Base-by-base conservation (phyloP, 1,140 invertebrate species). In the Drosophila equinoxialis region DNA sequence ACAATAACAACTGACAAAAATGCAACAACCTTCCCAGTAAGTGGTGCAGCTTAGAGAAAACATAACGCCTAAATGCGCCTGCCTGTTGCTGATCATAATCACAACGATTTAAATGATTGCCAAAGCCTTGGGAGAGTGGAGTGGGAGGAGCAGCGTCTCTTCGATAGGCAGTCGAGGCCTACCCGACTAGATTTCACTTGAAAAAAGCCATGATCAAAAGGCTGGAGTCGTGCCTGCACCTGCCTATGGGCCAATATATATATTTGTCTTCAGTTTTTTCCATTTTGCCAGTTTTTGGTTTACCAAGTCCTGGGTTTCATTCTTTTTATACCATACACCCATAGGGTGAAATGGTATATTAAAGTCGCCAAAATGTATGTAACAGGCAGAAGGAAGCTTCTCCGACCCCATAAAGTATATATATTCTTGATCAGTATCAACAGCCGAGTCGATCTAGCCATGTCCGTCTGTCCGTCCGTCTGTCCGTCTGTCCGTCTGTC, bases 101-200 rank as follows among this genome's bases (percentile, higher is more conserved):
- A 79, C 81, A 86, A 77, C 82, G 83, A 86, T 86, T 86, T 86
- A 87, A 86, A 74, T 79, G 82, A 87, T 87, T 87, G 83, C 79
- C 71, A 79, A 70, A 73, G 75, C 75, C 45, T 54, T 35, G 55
- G 41, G 30, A 33, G 37, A 39, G 11, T 13, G 62, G 42, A 65
- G 42, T 23, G 17, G 63, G 63, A 26, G 33, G 62, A 39, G 57
- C 33, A 35, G 35, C 30, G 26, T 17, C 7, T 33, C 4, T 14
- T 59, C 45, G 45, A 51, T 11, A 37, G 45, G 33, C 7, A 39
- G 11, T 11, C 37, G 37, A 39, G 11, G 37, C 11, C 37, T 39
- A 11, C 26, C 57, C 20, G 54, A n/a, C 54, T 57, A 57, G 54
- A 55, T 26, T 30, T 13, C 23, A 6, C 13, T 17, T 35, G 30